Conservation (phyloP, 2,888 invertebrate genomes). For the Teinopalpus imperialis region DNA sequence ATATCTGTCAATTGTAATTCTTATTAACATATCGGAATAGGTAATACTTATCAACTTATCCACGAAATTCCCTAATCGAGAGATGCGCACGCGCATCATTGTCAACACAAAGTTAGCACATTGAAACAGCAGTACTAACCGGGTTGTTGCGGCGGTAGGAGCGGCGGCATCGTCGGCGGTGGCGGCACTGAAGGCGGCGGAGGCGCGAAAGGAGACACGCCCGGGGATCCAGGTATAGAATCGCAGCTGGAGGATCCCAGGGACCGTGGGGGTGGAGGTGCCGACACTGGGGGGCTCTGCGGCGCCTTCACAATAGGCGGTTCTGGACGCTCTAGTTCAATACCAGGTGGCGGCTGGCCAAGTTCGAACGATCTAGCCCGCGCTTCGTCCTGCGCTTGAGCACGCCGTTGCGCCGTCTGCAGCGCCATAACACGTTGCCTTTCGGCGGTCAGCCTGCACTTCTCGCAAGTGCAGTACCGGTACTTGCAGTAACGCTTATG, state of each 20-base stretch:
- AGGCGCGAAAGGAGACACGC: slow-evolving; percentile 66
- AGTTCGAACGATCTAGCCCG: slow-evolving; percentile 71
- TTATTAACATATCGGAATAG: slow-evolving; percentile 5
- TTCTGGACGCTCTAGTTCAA: slow-evolving; percentile 74
- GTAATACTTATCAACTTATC: slow-evolving; percentile 12
- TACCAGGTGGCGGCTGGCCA: slow-evolving; percentile 61
- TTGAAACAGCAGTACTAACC: slow-evolving; percentile 52
- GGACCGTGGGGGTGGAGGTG: slow-evolving; percentile 58
- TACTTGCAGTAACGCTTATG: slow-evolving; percentile 96
- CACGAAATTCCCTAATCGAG: slow-evolving; percentile 7
- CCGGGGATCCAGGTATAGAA: slow-evolving; percentile 70
- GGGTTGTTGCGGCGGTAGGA: slow-evolving; percentile 70
- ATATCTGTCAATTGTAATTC: background rate
- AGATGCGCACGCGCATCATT: slow-evolving; percentile 11
- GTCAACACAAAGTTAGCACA: slow-evolving; percentile 2
- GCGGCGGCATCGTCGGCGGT: slow-evolving; percentile 75
- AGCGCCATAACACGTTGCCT: slow-evolving; percentile 94
- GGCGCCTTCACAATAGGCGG: slow-evolving; percentile 72
- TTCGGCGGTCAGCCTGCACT: slow-evolving; percentile 93
- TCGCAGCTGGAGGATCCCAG: slow-evolving; percentile 67
- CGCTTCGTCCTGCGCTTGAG: slow-evolving; percentile 92
- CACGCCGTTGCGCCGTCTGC: slow-evolving; percentile 91
- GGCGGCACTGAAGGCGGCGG: slow-evolving; percentile 83
- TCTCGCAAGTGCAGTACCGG: slow-evolving; percentile 91
- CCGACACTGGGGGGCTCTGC: slow-evolving; percentile 54